Evolutionary conservation across 1,140 invertebrate genomes (phyloP).

Genomic region (Acromyrmex echinatior): DNA sequence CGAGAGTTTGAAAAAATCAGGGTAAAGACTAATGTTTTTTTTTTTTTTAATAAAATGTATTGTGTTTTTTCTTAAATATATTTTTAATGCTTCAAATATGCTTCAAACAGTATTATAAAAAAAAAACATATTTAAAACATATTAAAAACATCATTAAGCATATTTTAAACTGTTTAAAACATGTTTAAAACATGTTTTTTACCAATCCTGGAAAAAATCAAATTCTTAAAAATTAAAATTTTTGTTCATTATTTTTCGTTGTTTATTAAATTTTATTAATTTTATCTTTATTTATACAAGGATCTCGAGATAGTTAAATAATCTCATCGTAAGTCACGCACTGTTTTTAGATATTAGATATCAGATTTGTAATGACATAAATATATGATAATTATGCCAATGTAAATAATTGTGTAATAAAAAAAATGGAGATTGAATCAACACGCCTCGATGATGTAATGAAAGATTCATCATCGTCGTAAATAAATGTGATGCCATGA

Average conservation of each 20-base stretch:
- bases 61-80: no score
- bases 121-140: no score
- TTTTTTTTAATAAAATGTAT: no score
- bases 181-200: no score
- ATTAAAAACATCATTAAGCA: no score
- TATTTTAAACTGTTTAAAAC: no score
- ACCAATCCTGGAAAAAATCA: neutral
- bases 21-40: no score
- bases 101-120: no score
- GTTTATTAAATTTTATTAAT: neutral
- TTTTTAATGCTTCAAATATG: no score
- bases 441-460: constrained; percentile 3
- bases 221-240: neutral
- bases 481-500: constrained; percentile 19
- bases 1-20: neutral
- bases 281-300: neutral
- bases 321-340: neutral
- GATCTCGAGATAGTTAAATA: neutral
- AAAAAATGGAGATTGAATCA: constrained; percentile 1
- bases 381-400: constrained; percentile 9
- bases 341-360: neutral
- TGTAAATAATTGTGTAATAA: constrained; percentile 32
- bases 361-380: neutral
- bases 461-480: constrained; percentile 35
- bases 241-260: neutral